Conservation (phyloP, 2,797 vertebrate genomes). For the Myotis myotis region DNA sequence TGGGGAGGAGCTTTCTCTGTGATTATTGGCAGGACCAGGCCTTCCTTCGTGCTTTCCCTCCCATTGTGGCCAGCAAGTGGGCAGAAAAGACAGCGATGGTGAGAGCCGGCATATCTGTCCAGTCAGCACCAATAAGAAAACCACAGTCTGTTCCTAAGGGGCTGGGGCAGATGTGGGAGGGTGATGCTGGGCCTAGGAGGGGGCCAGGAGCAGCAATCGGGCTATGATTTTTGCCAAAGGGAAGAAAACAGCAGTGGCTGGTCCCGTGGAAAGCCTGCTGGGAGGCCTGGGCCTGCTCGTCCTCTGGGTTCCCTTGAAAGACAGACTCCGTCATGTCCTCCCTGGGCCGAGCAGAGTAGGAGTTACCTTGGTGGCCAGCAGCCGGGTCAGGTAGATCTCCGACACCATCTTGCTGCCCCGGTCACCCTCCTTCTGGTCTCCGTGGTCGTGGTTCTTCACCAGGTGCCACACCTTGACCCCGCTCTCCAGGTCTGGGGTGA, state of each 20-base stretch:
- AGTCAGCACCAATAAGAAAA: not conserved
- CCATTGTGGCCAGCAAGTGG: not conserved
- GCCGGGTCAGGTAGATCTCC: slow-evolving; percentile 97
- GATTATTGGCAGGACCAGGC: not conserved
- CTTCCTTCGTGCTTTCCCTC: not conserved
- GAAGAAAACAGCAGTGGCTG: not conserved
- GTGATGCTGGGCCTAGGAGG: fast-evolving
- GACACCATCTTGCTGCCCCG: slow-evolving; percentile 99
- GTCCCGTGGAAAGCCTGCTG: not conserved
- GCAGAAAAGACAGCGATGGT: not conserved
- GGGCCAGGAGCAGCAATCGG: fast-evolving
- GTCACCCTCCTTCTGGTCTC: slow-evolving; percentile 98
- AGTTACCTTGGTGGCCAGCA: slow-evolving; percentile 95
- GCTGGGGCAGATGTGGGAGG: not conserved
- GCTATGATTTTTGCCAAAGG: not conserved
- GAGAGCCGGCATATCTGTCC: not conserved
- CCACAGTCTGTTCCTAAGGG: not conserved
- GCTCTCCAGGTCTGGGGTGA: slow-evolving; percentile 97
- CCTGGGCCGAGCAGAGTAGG: not conserved
- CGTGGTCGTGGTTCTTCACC: slow-evolving; percentile 98
- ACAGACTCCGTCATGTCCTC: not conserved
- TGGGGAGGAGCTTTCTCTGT: not conserved
- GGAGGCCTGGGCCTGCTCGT: not conserved
- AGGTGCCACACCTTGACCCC: slow-evolving; percentile 99
- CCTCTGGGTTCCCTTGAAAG: not conserved